Percentiles rank a stretch among this genome's conserved stretches.
These are phyloP conservation scores for Hemiscyllium ocellatum DNA, from an alignment of 2,113 vertebrate species.

Conservation along the genomic window DNA sequence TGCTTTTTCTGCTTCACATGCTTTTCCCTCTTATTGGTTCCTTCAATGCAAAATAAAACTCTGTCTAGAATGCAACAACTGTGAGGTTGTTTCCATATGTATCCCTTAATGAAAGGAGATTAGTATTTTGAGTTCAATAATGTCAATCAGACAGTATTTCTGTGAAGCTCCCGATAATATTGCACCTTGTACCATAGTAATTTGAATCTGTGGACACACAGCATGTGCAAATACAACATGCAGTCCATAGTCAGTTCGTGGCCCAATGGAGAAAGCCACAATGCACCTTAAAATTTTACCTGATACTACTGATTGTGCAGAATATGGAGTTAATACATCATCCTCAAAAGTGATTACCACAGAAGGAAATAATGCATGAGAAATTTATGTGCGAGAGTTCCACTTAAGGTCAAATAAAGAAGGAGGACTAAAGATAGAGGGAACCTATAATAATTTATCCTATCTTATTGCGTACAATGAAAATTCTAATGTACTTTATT, in stretches of 20 bases:
- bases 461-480: not conserved
- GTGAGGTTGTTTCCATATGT: not conserved
- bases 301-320: not conserved
- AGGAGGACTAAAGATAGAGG: not conserved
- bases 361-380: not conserved
- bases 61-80: not conserved
- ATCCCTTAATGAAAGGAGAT: not conserved
- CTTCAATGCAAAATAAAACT: not conserved
- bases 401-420: not conserved
- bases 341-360: not conserved
- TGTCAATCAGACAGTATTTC: not conserved
- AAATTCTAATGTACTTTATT: not conserved
- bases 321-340: not conserved
- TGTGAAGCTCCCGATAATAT: too few species aligned
- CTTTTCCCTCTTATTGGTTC: too few species aligned
- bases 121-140: not conserved
- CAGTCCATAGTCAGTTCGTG: not conserved
- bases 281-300: not conserved
- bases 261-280: not conserved
- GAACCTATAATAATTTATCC: not conserved
- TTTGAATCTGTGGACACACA: not conserved
- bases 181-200: not conserved
- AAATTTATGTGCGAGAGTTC: not conserved
- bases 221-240: not conserved
- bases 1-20: too few species aligned